Evolutionary conservation across 1,140 invertebrate species (phyloP), one percentile per base, ranked within the genome.

Genomic region (Triops longicaudatus): DNA sequence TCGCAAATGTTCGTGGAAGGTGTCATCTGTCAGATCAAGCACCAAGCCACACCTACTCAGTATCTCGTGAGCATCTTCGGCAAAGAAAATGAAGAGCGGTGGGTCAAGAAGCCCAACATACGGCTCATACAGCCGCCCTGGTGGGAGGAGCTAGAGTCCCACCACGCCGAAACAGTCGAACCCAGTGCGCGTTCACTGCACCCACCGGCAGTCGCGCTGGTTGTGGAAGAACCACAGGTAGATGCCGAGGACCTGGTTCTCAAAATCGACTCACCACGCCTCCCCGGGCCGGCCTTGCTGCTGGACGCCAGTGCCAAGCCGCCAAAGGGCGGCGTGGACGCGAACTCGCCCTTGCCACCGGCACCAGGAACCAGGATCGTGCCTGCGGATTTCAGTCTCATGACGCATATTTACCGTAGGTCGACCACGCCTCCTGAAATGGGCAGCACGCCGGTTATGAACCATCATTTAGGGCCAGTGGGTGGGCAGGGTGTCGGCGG

Each of bases 61-160:
- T 96, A 95, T 85, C 86, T 90, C 77, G 92, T 97, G 27, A 89
- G 90, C 3, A 76, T 75, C 83, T 87, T 93, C 78, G 85, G 85
- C 5, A 84, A 84, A 75, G 84, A 85, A 26, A 83, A 83, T 26
- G 84, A 84, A 81, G 85, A 85, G 80, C 84, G 84, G 78, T 87
- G 89, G 79, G 91, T 95, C 74, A 92, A 92, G 81, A 87, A 96
- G 41, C 93, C 96, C 1, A 94, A 96, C 83, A 84, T 98, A 44
- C 88, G 96, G n/a, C 88, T 98, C 1, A 84, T 98, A 76, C 89
- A 92, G 82, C 95, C 96, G 14, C 96, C 96, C 0, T 98, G 96
- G 96, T 93, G 90, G 85, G 96, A 98, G 81, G 96, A 98, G 84
- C 84, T 98, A 72, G 93, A 94, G 14, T 17, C 50, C 3, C 50